Percentiles rank a stretch among this genome's conserved stretches.
These are phyloP conservation scores for Lathronympha strigana DNA, from an alignment of 2,888 invertebrate species.

Conservation along the genomic window DNA sequence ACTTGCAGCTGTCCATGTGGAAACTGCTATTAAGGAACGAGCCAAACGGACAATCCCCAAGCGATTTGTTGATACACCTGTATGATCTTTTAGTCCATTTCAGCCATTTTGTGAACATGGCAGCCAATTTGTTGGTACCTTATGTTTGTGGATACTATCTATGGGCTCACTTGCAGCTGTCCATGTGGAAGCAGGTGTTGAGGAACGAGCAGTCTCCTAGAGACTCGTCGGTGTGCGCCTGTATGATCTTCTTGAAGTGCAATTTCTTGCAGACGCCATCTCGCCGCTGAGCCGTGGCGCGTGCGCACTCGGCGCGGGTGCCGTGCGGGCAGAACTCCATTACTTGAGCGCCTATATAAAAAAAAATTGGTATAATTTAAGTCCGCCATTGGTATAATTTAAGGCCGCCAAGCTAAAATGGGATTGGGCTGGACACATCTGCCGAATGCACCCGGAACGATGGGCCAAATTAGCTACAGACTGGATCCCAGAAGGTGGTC, in stretches of 20 bases:
- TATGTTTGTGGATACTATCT: neutral
- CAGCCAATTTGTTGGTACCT: conserved; percentile 44
- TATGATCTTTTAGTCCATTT: conserved; percentile 98
- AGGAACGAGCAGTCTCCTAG: conserved; percentile 98
- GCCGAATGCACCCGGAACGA: no score
- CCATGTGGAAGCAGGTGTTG: conserved; percentile 99
- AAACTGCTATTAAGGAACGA: conserved; percentile 99
- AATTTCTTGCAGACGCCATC: conserved; percentile 89
- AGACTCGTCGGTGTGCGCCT: conserved; percentile 95
- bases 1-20: conserved; percentile 99
- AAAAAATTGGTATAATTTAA: neutral
- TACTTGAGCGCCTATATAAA: conserved; percentile 87
- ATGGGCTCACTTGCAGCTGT: conserved; percentile 92
- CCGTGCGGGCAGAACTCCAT: conserved; percentile 99
- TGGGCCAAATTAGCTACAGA: no score
- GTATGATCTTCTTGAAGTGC: conserved; percentile 98
- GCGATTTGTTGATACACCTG: conserved; percentile 95
- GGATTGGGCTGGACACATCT: no score
- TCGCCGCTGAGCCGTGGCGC: conserved; percentile 66
- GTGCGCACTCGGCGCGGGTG: conserved; percentile 93
- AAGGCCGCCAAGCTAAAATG: no score
- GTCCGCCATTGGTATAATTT: no score
- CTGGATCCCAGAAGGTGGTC: no score
- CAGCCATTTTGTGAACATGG: no score
- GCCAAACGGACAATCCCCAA: conserved; percentile 99